Evolutionary conservation across 2,113 vertebrate genomes (phyloP).

Genomic region (Hystrix cristata): DNA sequence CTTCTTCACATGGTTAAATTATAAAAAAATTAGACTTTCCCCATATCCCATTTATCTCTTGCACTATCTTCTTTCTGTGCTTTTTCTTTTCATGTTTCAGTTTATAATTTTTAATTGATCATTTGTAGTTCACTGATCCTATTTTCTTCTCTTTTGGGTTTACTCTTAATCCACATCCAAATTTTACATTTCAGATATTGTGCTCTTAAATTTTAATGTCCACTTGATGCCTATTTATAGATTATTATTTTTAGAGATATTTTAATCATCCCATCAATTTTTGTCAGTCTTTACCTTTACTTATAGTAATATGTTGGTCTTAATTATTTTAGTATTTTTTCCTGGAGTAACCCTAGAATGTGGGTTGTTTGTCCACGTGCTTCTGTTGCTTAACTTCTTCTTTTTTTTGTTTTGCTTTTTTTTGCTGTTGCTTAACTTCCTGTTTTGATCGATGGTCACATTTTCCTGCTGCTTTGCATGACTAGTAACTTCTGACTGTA

Average conservation of each 20-base stretch:
- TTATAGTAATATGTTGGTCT: conserved; percentile 31
- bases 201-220: background rate
- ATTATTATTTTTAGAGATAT: background rate
- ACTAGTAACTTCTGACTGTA: conserved; percentile 46
- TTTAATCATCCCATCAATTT: background rate
- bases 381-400: background rate
- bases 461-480: conserved; percentile 52
- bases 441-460: conserved; percentile 16
- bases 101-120: background rate
- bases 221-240: background rate
- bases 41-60: background rate
- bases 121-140: background rate
- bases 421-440: background rate
- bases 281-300: background rate
- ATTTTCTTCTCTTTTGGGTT: background rate
- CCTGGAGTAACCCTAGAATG: background rate
- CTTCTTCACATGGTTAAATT: background rate
- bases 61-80: background rate
- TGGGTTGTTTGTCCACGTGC: conserved; percentile 4
- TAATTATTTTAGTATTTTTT: conserved; percentile 54
- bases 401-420: too few relatives aligned
- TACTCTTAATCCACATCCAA: conserved; percentile 1
- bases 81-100: background rate
- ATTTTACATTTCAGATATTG: background rate
- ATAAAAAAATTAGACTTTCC: background rate